Evolutionary conservation across 2,113 vertebrate species (phyloP), one percentile per base, ranked within the genome.

Genomic region (Pseudorectes ferrugineus): DNA sequence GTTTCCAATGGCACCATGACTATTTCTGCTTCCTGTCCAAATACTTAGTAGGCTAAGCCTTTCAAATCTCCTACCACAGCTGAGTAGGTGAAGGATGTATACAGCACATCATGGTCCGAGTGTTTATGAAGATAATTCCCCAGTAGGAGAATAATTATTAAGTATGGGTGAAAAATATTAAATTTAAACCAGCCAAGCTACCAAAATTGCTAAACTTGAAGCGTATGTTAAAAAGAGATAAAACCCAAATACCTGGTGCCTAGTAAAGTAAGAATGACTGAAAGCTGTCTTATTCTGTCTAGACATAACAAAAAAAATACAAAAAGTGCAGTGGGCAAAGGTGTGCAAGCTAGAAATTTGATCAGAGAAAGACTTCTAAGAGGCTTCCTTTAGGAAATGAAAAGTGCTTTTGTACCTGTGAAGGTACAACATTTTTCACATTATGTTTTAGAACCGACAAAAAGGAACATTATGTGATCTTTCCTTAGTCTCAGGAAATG

Each of bases 211-310:
- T n/a, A 45, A 81, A 58, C 28, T 87, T 86, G 67, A 95, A 89
- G 29, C 2, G 3, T 63, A 58, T 23, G 22, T 38, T 94, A 63
- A 89, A 91, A 93, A 88, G 85, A 91, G 76, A 54, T 54, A 59
- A 85, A 93, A 85, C 49, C 81, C 87, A 79, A 96, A 93, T 95
- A 57, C 75, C 88, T 95, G 80, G 48, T 74, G 65, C 38, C 68
- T 71, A 79, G 49, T 74, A 85, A 67, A 66, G 25, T 77, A 45
- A 63, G 36, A 95, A 72, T 76, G 36, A 38, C 80, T 88, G 33
- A 66, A 92, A 86, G 54, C 65, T 91, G 35, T 52, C 65, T 68
- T 8, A 10, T 77, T 96, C 75, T 73, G 42, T 95, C 77, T 58
- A 89, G 91, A 91, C 42, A 24, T 67, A 49, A 76, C 31, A 72